These are phyloP conservation scores for Megalopta genalis DNA, from an alignment of 1,140 invertebrate genomes.

Conservation along the genomic window DNA sequence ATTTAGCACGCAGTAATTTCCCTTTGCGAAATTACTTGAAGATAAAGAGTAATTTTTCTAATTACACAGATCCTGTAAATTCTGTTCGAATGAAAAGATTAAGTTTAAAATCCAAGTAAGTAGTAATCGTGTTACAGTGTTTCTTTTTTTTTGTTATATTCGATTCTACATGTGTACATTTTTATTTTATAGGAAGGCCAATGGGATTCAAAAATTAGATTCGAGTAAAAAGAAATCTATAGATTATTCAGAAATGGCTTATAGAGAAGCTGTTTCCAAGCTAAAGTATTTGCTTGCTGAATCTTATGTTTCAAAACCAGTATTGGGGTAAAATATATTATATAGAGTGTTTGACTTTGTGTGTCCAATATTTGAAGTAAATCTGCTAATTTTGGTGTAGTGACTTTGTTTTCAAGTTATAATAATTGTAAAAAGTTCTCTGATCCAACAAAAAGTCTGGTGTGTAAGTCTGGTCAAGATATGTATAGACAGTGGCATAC, in stretches of 20 bases:
- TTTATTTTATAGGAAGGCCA: constrained; percentile 66
- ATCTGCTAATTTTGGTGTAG: too few species aligned
- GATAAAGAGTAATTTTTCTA: constrained; percentile 46
- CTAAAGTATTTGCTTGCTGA: constrained; percentile 88
- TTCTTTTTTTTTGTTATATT: background rate
- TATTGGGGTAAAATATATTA: constrained; percentile 57
- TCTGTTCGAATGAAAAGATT: constrained; percentile 62
- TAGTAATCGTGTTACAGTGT: constrained; percentile 1
- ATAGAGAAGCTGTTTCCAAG: constrained; percentile 89
- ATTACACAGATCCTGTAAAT: constrained; percentile 40
- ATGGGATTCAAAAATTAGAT: constrained; percentile 69
- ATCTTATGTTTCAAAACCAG: constrained; percentile 83
- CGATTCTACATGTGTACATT: constrained; percentile 1
- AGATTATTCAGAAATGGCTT: constrained; percentile 90
- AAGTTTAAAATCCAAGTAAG: constrained; percentile 69
- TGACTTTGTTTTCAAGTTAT: too few species aligned
- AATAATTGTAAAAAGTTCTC: too few species aligned
- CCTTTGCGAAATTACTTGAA: constrained; percentile 48
- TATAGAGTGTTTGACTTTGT: background rate
- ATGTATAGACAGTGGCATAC: too few species aligned
- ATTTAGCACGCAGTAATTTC: constrained; percentile 54
- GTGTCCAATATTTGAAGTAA: too few species aligned
- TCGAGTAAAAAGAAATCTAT: constrained; percentile 77
- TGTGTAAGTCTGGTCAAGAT: too few species aligned
- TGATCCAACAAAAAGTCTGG: too few species aligned